Conservation (phyloP, 2,888 invertebrate genomes). For the Catotricha subobsoleta region DNA sequence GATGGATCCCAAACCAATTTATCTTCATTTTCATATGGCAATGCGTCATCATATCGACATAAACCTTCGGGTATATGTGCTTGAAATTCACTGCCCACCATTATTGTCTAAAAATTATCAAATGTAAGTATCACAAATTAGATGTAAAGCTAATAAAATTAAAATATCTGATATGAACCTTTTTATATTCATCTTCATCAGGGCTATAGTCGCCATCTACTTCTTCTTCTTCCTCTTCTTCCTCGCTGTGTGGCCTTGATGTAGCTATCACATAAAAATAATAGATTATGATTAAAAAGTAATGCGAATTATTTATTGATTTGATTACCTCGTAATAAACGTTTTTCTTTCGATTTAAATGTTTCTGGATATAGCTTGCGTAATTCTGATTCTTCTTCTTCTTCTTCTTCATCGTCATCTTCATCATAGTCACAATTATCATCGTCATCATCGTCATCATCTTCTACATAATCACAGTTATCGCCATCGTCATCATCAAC, state of each 20-base stretch:
- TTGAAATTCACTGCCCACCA: conserved; percentile 89
- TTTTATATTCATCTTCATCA: conserved; percentile 77
- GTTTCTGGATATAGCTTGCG: conserved; percentile 33
- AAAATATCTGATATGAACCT: conserved; percentile 33
- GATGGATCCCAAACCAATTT: conserved; percentile 85
- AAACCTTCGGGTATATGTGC: conserved; percentile 85
- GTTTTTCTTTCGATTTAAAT: conserved; percentile 26
- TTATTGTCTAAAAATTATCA: conserved; percentile 46
- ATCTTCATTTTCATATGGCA: conserved; percentile 90
- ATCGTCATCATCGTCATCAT: no score
- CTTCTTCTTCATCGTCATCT: conserved; percentile 19
- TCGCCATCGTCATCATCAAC: no score
- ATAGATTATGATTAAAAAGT: neutral
- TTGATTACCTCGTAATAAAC: conserved; percentile 24
- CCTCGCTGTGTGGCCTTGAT: conserved; percentile 60
- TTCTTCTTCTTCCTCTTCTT: conserved; percentile 53
- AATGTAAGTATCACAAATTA: neutral
- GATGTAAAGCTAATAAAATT: no score
- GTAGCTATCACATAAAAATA: conserved; percentile 27
- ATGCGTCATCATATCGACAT: conserved; percentile 80
- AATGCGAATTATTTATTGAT: neutral
- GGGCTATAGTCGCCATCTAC: conserved; percentile 66
- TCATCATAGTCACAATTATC: no score
- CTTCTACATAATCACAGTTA: no score
- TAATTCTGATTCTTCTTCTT: conserved; percentile 32